Evolutionary conservation across 2,888 invertebrate genomes (phyloP).

Genomic region (Drosophila buzzatii): DNA sequence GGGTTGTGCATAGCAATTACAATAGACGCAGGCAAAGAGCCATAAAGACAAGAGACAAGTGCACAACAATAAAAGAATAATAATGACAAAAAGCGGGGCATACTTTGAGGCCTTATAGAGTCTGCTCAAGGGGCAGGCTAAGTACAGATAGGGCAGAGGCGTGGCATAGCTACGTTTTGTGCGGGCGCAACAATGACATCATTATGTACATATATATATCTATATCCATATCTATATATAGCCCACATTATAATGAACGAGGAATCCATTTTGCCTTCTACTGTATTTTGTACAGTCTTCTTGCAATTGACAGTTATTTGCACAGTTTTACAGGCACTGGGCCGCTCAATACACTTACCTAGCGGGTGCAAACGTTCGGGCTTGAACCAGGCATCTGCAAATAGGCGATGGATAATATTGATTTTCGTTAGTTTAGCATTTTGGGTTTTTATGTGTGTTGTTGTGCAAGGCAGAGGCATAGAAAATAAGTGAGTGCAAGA

Average conservation of each 20-base stretch:
- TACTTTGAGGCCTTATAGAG: slow-evolving; percentile 60
- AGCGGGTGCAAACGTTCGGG: slow-evolving; percentile 95
- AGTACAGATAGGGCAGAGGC: background rate
- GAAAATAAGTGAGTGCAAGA: background rate
- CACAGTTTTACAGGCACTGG: slow-evolving; percentile 55
- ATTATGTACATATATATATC: slow-evolving; percentile 34
- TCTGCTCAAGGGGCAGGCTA: background rate
- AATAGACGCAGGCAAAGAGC: slow-evolving; percentile 18
- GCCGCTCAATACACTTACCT: slow-evolving; percentile 87
- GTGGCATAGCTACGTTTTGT: slow-evolving; percentile 1
- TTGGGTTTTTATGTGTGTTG: slow-evolving; percentile 53
- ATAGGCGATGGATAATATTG: slow-evolving; percentile 83
- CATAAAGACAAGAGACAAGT: slow-evolving; percentile 39
- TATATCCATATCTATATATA: background rate
- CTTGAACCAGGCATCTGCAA: slow-evolving; percentile 97
- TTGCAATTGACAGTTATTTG: slow-evolving; percentile 16
- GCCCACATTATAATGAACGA: background rate
- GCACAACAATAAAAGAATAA: slow-evolving; percentile 36
- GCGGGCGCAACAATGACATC: slow-evolving; percentile 61
- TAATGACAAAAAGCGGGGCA: slow-evolving; percentile 44
- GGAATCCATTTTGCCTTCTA: background rate
- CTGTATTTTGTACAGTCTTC: slow-evolving; percentile 11
- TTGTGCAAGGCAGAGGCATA: slow-evolving; percentile 53
- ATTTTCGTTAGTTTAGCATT: slow-evolving; percentile 76
- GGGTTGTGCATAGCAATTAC: slow-evolving; percentile 37